A percentile compares a stretch with the other conserved stretches of the same genome.
phyloP scores from a whole-genome alignment of 2,113 vertebrate species.

The Carassius gibelio region DNA sequence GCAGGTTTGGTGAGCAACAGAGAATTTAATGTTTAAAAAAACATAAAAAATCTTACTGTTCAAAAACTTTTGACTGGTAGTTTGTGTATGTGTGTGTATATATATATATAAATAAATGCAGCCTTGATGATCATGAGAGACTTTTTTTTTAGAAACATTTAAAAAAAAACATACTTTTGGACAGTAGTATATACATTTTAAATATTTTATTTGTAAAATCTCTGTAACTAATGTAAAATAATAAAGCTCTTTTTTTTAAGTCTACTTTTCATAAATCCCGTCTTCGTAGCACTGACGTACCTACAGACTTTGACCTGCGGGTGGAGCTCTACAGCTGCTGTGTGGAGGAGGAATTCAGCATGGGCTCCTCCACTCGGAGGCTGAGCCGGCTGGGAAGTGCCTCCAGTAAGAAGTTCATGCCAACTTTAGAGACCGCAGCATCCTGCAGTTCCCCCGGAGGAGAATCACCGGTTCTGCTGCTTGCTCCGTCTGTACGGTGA shows the following conservation, averaged over 20 bases:
- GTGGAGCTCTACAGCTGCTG: conserved; percentile 84
- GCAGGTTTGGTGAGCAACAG: no score
- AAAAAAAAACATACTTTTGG: no score
- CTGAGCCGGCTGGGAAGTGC: conserved; percentile 80
- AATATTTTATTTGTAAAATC: background rate
- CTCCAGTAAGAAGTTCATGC: conserved; percentile 77
- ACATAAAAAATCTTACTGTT: no score
- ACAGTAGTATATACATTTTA: no score
- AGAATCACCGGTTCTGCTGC: conserved; percentile 11
- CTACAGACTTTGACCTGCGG: conserved; percentile 80
- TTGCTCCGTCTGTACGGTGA: background rate
- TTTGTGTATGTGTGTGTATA: no score
- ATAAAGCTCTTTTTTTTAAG: background rate
- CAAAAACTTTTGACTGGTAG: no score
- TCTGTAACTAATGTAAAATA: background rate
- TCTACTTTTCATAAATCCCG: background rate
- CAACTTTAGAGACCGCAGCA: conserved; percentile 74
- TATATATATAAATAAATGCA: no score
- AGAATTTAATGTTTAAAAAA: no score
- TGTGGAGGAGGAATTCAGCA: conserved; percentile 71
- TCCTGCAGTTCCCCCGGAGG: conserved; percentile 59
- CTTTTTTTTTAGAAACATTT: no score
- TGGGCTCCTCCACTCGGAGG: conserved; percentile 69
- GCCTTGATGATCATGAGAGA: no score
- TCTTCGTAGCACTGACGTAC: conserved; percentile 66